Evolutionary conservation across 92 coral and sea anemone species (phyloP), one percentile per base, ranked within the genome.

Genomic region (Heliopora coerulea): DNA sequence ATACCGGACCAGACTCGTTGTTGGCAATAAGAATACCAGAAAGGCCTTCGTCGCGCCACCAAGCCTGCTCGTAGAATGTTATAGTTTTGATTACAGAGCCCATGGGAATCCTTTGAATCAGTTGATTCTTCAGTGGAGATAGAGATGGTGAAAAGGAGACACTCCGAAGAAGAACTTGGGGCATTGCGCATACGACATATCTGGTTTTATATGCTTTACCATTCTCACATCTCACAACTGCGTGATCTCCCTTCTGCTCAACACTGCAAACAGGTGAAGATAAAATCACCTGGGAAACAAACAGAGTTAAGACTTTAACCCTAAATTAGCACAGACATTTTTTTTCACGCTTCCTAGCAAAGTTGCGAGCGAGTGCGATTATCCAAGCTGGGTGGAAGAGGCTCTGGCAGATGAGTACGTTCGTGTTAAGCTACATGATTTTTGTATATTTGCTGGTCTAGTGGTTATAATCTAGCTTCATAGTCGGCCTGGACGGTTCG

Each of bases 141-240:
- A 92, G 89, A 56, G 96, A 96, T 49, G 96, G 97, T 10, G 84
- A 85, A 82, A 92, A 92, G 68, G 89, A 83, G 20, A 92, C 83
- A 81, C 79, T 86, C 65, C 88, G 86, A 15, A 92, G 85, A 34
- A 92, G 86, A 59, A 89, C 97, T 65, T 92, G 97, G 1, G 97
- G 97, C 87, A 92, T 92, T 61, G 97, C 97, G 83, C 97, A 89
- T 57, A 92, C 85, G 54, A 78, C 96, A 72, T 78, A 92, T 77
- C 91, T 79, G 27, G 93, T 90, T 83, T 82, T 79, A 72, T 87
- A 92, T 25, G 58, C 80, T 68, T 89, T 92, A 75, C 96, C 96
- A 81, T 92, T 79, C 49, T 78, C 83, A 72, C 97, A 92, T 32
- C 93, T 87, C 12, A 92, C 91, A 56, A 81, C 72, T 0, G 91